A percentile compares a stretch with the other conserved stretches of the same genome.
Conservation (phyloP, 2,113 vertebrate genomes). For the Neodontobutis hainanensis region DNA sequence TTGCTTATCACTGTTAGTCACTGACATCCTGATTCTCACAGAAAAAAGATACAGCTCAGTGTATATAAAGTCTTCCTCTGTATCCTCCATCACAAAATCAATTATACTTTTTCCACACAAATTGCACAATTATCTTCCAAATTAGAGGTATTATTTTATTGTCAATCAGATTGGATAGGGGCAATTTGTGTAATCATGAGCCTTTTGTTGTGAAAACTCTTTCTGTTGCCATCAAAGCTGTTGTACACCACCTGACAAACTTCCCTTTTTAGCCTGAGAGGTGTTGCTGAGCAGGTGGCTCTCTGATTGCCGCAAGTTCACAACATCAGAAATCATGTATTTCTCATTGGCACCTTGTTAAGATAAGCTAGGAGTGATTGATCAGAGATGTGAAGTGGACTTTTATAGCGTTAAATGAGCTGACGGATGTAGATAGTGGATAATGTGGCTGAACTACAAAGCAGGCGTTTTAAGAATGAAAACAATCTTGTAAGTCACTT, state of each 20-base stretch:
- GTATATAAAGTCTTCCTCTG: neutral
- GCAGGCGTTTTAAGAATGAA: too few relatives aligned
- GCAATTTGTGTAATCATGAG: constrained; percentile 53
- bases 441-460: neutral
- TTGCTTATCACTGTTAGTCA: constrained; percentile 42
- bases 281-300: constrained; percentile 48
- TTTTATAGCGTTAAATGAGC: constrained; percentile 24
- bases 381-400: constrained; percentile 22
- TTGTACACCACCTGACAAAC: neutral
- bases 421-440: constrained; percentile 13
- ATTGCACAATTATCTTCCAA: constrained; percentile 52
- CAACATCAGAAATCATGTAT: constrained; percentile 8
- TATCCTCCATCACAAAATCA: constrained; percentile 25
- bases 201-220: constrained; percentile 50
- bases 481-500: too few relatives aligned
- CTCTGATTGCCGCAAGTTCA: constrained; percentile 22
- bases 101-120: constrained; percentile 28
- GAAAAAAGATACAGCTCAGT: constrained; percentile 15
- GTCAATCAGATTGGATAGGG: constrained; percentile 43
- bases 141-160: constrained; percentile 54
- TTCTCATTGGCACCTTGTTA: neutral
- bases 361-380: constrained; percentile 19
- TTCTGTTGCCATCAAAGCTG: constrained; percentile 25
- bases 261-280: constrained; percentile 20
- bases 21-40: constrained; percentile 37